phyloP scores from a whole-genome alignment of 2,113 vertebrate genomes.

The Cyanoderma ruficeps region DNA sequence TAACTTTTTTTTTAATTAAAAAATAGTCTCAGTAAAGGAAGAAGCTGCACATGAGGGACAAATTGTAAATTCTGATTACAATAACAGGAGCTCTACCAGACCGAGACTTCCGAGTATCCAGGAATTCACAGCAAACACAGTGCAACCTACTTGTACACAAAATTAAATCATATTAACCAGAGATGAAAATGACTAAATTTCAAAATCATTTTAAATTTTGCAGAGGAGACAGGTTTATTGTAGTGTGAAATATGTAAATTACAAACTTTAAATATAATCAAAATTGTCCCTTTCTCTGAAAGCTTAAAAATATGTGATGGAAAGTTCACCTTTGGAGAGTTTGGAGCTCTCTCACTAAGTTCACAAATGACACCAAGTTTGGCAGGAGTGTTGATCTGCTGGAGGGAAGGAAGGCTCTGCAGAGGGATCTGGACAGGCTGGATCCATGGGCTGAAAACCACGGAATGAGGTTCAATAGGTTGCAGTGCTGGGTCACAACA shows the following conservation, averaged over 20 bases:
- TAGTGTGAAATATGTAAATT: neutral
- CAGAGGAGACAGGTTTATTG: neutral
- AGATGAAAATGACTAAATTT: neutral
- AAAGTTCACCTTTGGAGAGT: neutral
- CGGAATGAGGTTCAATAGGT: accelerated
- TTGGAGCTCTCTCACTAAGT: neutral
- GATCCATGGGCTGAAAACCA: neutral
- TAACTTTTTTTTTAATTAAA: neutral
- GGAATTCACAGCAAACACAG: neutral
- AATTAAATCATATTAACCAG: neutral
- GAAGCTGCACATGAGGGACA: neutral
- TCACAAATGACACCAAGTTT: neutral
- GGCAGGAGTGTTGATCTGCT: neutral
- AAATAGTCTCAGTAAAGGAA: neutral
- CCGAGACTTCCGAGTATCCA: neutral
- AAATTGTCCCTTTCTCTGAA: neutral
- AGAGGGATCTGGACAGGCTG: neutral
- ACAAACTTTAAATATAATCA: neutral
- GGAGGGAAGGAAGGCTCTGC: neutral
- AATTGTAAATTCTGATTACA: neutral
- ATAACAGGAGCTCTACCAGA: neutral
- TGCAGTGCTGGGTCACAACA: accelerated
- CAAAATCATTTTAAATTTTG: neutral
- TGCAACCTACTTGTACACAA: neutral
- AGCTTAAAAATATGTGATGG: neutral